These are phyloP conservation scores for Asobara japonica DNA, from an alignment of 1,140 invertebrate genomes.

Conservation along the genomic window DNA sequence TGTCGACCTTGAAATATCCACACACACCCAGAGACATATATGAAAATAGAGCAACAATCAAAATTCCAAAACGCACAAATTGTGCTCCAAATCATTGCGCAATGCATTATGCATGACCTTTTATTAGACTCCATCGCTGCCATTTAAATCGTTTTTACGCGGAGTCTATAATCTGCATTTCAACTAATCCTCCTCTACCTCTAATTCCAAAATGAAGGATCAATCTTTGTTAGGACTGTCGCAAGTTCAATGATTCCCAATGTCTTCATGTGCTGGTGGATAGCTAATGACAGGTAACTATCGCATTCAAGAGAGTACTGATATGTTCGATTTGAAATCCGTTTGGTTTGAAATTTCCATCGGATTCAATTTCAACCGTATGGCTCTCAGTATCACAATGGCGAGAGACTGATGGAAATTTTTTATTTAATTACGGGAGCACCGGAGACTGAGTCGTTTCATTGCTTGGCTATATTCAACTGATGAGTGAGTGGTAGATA, in stretches of 20 bases:
- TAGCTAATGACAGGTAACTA: neutral
- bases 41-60: no score
- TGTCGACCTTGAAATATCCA: no score
- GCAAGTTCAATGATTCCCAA: neutral
- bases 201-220: neutral
- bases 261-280: neutral
- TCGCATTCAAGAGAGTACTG: neutral
- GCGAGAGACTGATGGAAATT: conserved; percentile 4
- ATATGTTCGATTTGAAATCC: no score
- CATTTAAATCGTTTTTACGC: no score
- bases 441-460: conserved; percentile 4
- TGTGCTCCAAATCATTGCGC: no score
- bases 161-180: neutral
- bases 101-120: no score
- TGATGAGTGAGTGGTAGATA: neutral
- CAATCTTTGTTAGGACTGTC: neutral
- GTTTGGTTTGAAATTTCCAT: neutral
- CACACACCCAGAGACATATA: no score
- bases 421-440: conserved; percentile 14
- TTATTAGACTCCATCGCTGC: no score
- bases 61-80: no score
- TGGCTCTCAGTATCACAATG: neutral
- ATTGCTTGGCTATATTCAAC: conserved; percentile 9
- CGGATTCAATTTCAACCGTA: neutral
- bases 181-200: neutral